Evolutionary conservation across 2,888 invertebrate species (phyloP).

Genomic region (Salpingus planirostris): DNA sequence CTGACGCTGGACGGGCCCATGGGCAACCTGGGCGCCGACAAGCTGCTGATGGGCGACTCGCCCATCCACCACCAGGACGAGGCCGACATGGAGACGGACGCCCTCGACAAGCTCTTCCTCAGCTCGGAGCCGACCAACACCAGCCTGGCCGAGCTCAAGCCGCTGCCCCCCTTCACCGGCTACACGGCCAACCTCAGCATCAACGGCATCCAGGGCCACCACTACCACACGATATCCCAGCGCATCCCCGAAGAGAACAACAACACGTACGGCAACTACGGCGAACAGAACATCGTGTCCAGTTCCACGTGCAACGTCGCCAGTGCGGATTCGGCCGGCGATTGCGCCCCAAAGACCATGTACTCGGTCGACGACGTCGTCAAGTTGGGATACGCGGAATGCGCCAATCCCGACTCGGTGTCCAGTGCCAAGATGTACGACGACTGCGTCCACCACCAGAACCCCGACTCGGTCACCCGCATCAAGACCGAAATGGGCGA

Average conservation of each 20-base stretch:
- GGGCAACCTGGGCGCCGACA: conserved; percentile 40
- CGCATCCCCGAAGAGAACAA: conserved; percentile 66
- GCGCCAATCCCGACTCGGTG: conserved; percentile 48
- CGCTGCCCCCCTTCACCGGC: conserved; percentile 77
- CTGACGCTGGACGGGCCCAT: conserved; percentile 50
- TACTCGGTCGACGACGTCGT: conserved; percentile 45
- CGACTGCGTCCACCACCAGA: conserved; percentile 48
- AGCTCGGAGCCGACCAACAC: conserved; percentile 49
- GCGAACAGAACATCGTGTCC: conserved; percentile 65
- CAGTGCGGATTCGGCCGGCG: conserved; percentile 43
- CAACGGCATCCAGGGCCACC: conserved; percentile 81
- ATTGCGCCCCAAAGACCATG: conserved; percentile 40
- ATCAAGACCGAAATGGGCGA: conserved; percentile 49
- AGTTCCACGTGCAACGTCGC: conserved; percentile 60
- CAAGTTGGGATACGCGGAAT: conserved; percentile 41
- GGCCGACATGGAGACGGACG: conserved; percentile 48
- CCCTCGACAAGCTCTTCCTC: conserved; percentile 58
- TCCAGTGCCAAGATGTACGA: conserved; percentile 45
- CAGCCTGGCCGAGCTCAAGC: conserved; percentile 73
- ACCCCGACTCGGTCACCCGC: conserved; percentile 40
- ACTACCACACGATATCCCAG: conserved; percentile 77
- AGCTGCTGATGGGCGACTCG: conserved; percentile 41
- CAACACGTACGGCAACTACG: conserved; percentile 47
- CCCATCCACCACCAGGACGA: conserved; percentile 44
- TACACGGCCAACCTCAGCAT: conserved; percentile 80